Base-by-base conservation (phyloP, 2,888 invertebrate genomes). In the Ischnus inquisitorius region DNA sequence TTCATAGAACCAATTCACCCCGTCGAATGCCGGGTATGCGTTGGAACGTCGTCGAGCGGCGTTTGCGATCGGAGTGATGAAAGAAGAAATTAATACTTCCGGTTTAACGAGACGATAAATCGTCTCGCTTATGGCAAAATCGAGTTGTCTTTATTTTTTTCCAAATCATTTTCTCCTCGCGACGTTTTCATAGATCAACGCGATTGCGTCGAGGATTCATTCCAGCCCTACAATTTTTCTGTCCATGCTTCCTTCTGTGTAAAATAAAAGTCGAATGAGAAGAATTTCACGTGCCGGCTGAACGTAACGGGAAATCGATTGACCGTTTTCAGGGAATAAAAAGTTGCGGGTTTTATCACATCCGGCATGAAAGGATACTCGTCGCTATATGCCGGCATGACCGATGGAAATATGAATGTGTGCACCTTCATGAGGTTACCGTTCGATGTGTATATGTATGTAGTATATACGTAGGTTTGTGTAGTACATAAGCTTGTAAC, bases 251-350 rank as follows among this genome's bases (percentile, higher is more conserved):
- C 14, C 12, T 28, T 57, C 12, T 25, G 2, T 19, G 60, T 14
- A 51, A 51, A 28, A n/a, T n/a, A n/a, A 60, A 60, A 54, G 54
- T 28, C 25, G 28, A 41, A 80, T 48, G 28, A 68, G 41, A 62
- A 68, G n/a, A 80, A 60, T 25, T 80, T 41, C 65, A 64, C 69
- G 25, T 34, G 60, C 28, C 60, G 25, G 25, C 48, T 34, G 60
- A 14, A 12, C 43, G 46, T 65, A 71, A 57, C 71, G 71, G 19
- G 6, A 75, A 83, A 76, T 83, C 79, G 79, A 76, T 83, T n/a
- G 79, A 76, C 69, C 83, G 65, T 79, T 65, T 14, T 34, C 34
- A 34, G 22, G 43, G 28, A 12, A 65, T 39, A 39, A 72, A 72
- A 60, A 72, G 72, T 60, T 60, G 43, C n/a, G 16, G 25, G 41